Percentiles rank a stretch among this genome's conserved stretches.
Conservation (phyloP, 2,797 vertebrate species). For the Poeciliopsis infans region DNA sequence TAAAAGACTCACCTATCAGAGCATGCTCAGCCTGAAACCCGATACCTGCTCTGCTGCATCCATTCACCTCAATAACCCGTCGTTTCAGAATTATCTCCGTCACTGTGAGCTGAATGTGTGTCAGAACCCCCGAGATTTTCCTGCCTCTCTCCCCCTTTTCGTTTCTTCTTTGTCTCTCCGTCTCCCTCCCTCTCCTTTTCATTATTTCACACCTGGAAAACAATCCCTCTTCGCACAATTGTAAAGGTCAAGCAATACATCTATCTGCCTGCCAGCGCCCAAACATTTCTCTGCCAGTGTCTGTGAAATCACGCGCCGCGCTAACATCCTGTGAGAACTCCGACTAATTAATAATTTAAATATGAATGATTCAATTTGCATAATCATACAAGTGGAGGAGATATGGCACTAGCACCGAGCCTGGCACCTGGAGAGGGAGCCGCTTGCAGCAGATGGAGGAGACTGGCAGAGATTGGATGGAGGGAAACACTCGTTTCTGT, state of each 20-base stretch:
- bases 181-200: not conserved
- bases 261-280: conserved; percentile 43
- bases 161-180: not conserved
- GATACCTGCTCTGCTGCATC: conserved; percentile 30
- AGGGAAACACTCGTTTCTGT: conserved; percentile 47
- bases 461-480: conserved; percentile 20
- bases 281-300: conserved; percentile 54
- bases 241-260: conserved; percentile 75
- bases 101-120: conserved; percentile 71
- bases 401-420: conserved; percentile 39
- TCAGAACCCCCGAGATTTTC: conserved; percentile 56
- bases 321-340: conserved; percentile 47
- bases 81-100: conserved; percentile 66
- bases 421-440: conserved; percentile 54
- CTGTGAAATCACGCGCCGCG: conserved; percentile 28
- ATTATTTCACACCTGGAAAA: conserved; percentile 54
- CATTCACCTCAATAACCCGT: conserved; percentile 46
- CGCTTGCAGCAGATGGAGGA: conserved; percentile 69
- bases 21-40: conserved; percentile 43
- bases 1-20: conserved; percentile 33
- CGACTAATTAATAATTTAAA: conserved; percentile 71
- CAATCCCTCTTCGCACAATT: conserved; percentile 44
- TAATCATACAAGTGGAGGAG: conserved; percentile 51
- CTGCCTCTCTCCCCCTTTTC: conserved; percentile 8
- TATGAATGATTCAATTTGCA: conserved; percentile 74